Evolutionary conservation across 2,113 vertebrate species (phyloP), one percentile per base, ranked within the genome.

Genomic region (Caretta caretta): DNA sequence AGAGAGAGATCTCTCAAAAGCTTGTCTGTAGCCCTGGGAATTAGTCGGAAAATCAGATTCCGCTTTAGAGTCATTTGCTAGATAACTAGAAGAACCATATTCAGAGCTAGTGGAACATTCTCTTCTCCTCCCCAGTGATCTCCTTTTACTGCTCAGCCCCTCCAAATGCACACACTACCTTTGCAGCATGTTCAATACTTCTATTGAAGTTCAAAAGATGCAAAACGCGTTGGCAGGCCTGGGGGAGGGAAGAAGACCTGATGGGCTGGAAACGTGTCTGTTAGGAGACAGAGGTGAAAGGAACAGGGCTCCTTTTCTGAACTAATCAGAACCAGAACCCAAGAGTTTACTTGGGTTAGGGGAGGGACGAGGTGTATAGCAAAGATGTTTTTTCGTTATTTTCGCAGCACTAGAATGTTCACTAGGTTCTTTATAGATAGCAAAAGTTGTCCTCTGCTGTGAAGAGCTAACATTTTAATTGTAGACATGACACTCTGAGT

Each of bases 41-140:
- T 96, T 87, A 90, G 46, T 80, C 38, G 88, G 93, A 90, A 62
- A 93, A 59, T 83, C 29, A 50, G 57, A 80, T 83, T 78, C 11
- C 16, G 83, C 25, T 84, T 95, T 50, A 50, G 19, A 91, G 22
- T 1, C 25, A 90, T 94, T 94, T 94, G 56, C 51, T 86, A 84
- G 87, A 42, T 92, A 93, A 90, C 35, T 17, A 50, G 38, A 86
- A 84, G 54, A 93, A 49, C 4, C 38, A 85, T 16, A 82, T 82
- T 38, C 22, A 16, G 46, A 88, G 12, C 2, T 51, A 88, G 83
- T 88, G 80, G 17, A 94, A 83, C 49, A 0, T 10, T 69, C 24
- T 76, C 38, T 84, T 93, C 0, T 88, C 94, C 90, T 92, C 80
- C 83, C 85, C 53, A 24, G 35, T 86, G 80, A n/a, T 2, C 90